phyloP scores from a whole-genome alignment of 2,888 invertebrate genomes.

The Vandiemenella viatica region DNA sequence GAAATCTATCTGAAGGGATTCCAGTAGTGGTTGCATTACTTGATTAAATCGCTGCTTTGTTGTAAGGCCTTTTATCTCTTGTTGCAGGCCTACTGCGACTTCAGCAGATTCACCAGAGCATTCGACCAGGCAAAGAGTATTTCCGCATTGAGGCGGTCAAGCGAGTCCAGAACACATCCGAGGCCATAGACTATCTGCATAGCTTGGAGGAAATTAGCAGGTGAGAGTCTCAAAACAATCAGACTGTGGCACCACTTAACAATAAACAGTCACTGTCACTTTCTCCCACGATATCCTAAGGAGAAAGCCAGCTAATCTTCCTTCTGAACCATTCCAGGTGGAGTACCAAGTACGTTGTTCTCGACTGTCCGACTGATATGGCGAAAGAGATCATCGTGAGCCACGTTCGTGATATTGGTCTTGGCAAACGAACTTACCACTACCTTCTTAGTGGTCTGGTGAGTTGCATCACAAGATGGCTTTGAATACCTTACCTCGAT shows the following conservation, averaged over 20 bases:
- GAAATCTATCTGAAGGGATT: too few species aligned
- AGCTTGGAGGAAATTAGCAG: conserved; percentile 71
- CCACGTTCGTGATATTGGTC: conserved; percentile 72
- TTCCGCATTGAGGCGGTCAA: conserved; percentile 79
- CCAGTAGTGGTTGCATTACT: too few species aligned
- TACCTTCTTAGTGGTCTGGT: conserved; percentile 83
- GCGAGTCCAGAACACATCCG: conserved; percentile 71
- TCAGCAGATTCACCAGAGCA: conserved; percentile 83
- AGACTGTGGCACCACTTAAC: too few species aligned
- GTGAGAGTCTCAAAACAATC: too few species aligned
- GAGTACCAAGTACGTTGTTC: conserved; percentile 74
- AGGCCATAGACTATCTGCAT: conserved; percentile 74
- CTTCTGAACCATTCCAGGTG: too few species aligned
- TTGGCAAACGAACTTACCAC: conserved; percentile 82
- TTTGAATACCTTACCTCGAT: too few species aligned
- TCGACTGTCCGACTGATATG: conserved; percentile 80
- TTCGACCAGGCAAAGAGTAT: conserved; percentile 67
- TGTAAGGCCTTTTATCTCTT: too few species aligned
- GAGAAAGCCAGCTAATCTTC: too few species aligned
- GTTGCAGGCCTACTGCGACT: conserved; percentile 69
- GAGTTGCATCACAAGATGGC: too few species aligned
- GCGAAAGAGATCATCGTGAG: conserved; percentile 80
- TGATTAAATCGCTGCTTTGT: too few species aligned
- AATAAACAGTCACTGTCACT: too few species aligned
- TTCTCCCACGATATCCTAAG: too few species aligned